phyloP scores from a whole-genome alignment of 2,888 invertebrate genomes.

The Mystacides longicornis region DNA sequence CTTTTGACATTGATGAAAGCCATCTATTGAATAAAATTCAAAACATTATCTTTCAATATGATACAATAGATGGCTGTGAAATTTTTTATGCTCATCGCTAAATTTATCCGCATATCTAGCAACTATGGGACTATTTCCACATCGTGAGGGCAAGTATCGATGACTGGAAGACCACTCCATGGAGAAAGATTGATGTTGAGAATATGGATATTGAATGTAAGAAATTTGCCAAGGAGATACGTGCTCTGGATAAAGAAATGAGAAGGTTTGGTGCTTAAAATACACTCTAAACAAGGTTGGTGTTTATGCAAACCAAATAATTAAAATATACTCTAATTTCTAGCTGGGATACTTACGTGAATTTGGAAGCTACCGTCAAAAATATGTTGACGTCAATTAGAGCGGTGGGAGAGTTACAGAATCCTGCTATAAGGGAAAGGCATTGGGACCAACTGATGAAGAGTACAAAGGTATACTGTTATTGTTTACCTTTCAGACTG shows the following conservation, averaged over 20 bases:
- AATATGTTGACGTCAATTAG: constrained; percentile 93
- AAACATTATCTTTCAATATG: neutral
- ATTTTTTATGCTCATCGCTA: neutral
- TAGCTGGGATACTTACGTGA: constrained; percentile 83
- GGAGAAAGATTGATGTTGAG: constrained; percentile 95
- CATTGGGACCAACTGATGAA: constrained; percentile 97
- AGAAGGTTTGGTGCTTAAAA: constrained; percentile 43
- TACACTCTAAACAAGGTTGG: neutral
- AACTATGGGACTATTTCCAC: constrained; percentile 91
- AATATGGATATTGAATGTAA: constrained; percentile 99
- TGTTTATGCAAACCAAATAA: neutral
- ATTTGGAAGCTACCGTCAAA: constrained; percentile 85
- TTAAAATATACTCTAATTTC: neutral
- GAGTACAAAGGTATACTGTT: constrained; percentile 74
- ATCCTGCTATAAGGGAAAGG: constrained; percentile 89
- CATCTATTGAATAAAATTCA: neutral
- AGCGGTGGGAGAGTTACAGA: constrained; percentile 93
- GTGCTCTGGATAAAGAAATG: constrained; percentile 93
- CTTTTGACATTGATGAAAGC: too few relatives aligned
- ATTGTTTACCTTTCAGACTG: too few relatives aligned
- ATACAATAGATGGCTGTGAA: neutral
- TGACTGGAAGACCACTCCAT: constrained; percentile 96
- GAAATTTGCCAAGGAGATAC: constrained; percentile 91
- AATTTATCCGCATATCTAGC: constrained; percentile 42
- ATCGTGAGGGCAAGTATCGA: constrained; percentile 88